These are phyloP conservation scores for Himalopsyche tibetana DNA, from an alignment of 2,888 invertebrate genomes.

Conservation along the genomic window DNA sequence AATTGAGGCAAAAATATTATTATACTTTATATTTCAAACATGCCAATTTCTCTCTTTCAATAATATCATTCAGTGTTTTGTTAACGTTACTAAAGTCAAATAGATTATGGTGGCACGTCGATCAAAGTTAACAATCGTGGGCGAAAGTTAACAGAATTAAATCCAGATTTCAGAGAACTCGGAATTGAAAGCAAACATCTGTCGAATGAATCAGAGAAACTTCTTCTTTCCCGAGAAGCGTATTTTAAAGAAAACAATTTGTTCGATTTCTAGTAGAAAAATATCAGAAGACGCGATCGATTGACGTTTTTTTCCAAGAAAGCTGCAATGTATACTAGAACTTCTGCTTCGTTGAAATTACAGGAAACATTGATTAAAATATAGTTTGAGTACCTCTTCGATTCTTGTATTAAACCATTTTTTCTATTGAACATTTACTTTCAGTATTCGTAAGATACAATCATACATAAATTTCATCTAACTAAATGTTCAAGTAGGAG, in stretches of 20 bases:
- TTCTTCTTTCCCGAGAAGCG: background rate
- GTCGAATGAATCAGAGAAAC: background rate
- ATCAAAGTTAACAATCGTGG: background rate
- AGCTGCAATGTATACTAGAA: too few relatives aligned
- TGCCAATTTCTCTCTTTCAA: background rate
- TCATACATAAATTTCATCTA: too few relatives aligned
- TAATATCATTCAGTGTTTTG: background rate
- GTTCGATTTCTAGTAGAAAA: background rate
- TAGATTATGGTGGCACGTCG: background rate
- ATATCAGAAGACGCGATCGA: background rate
- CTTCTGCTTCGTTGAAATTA: too few relatives aligned
- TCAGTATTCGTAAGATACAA: too few relatives aligned
- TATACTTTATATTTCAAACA: too few relatives aligned
- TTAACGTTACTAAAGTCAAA: background rate
- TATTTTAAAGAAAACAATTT: background rate
- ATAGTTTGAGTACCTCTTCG: too few relatives aligned
- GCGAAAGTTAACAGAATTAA: conserved; percentile 2
- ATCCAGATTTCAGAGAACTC: background rate
- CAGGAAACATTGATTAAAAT: too few relatives aligned
- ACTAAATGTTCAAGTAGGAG: too few relatives aligned
- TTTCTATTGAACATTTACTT: too few relatives aligned
- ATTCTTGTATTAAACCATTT: too few relatives aligned
- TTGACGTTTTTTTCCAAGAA: too few relatives aligned
- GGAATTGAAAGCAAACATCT: background rate
- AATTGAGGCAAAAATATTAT: too few relatives aligned